These are phyloP conservation scores for Oryzaephilus surinamensis DNA, from an alignment of 1,140 invertebrate genomes.

Conservation along the genomic window DNA sequence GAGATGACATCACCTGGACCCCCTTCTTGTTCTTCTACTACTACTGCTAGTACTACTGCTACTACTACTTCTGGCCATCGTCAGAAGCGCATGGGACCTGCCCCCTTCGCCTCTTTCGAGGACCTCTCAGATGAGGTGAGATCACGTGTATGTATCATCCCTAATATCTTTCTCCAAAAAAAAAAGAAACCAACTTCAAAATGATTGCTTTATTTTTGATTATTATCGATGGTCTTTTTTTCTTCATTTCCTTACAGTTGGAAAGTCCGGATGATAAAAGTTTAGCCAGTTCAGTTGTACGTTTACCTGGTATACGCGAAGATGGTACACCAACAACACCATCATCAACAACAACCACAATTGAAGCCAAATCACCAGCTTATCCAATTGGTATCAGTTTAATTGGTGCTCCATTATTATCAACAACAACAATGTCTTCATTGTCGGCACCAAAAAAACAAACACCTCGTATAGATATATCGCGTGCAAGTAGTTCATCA, in stretches of 20 bases:
- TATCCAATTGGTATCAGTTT: conserved; percentile 27
- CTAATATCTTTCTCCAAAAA: not conserved
- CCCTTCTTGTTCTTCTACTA: conserved; percentile 8
- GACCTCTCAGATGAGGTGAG: conserved; percentile 75
- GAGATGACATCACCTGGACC: conserved; percentile 18
- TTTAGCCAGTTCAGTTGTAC: conserved; percentile 34
- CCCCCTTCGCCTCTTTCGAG: conserved; percentile 87
- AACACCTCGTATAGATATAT: conserved; percentile 77
- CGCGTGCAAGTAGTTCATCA: conserved; percentile 73
- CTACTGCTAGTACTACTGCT: not conserved
- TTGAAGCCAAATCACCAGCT: too few relatives aligned
- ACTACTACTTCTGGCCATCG: conserved; percentile 16
- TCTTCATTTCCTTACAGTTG: conserved; percentile 36
- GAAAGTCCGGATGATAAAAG: conserved; percentile 52
- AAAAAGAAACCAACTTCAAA: not conserved
- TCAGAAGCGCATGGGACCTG: conserved; percentile 71
- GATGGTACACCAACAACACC: conserved; percentile 42
- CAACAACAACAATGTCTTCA: conserved; percentile 28
- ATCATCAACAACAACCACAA: conserved; percentile 23
- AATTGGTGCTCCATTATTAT: conserved; percentile 18
- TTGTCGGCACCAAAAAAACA: conserved; percentile 30
- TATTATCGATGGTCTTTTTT: not conserved
- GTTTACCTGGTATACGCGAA: conserved; percentile 59
- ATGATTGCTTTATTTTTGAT: not conserved
- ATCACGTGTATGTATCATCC: conserved; percentile 43